These are phyloP conservation scores for Imbricaverruca yamaguchii DNA, from an alignment of 2,888 invertebrate species.

Conservation along the genomic window DNA sequence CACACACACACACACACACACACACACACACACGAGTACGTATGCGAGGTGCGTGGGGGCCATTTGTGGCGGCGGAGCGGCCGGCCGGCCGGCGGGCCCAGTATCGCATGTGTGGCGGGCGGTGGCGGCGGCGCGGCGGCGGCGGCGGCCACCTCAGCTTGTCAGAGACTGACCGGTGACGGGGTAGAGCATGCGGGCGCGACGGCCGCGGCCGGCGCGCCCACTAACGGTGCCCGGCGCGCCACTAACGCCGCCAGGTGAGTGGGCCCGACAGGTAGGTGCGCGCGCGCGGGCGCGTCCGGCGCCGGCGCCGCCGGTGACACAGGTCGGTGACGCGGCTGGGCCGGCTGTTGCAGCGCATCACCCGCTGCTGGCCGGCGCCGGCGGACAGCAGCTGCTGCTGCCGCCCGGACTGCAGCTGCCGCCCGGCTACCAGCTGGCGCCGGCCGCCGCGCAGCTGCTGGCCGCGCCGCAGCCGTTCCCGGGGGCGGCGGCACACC, in stretches of 20 bases:
- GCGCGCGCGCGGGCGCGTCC: neutral
- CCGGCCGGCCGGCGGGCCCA: neutral
- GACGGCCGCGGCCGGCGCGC: too few relatives aligned
- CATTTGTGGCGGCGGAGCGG: too few relatives aligned
- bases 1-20: too few relatives aligned
- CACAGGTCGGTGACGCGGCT: neutral
- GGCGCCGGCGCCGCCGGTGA: neutral
- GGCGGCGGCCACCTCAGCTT: too few relatives aligned
- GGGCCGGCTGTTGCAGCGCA: neutral
- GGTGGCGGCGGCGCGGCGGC: too few relatives aligned
- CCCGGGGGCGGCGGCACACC: neutral
- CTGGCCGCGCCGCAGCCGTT: neutral
- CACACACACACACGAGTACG: too few relatives aligned
- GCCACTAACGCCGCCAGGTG: neutral
- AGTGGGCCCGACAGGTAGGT: neutral
- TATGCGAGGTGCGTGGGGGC: too few relatives aligned
- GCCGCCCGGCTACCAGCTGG: neutral
- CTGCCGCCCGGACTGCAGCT: neutral
- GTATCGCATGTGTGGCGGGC: neutral
- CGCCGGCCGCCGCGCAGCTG: neutral
- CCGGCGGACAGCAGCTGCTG: neutral
- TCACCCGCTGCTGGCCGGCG: neutral
- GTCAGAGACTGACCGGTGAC: too few relatives aligned
- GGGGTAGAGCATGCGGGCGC: too few relatives aligned
- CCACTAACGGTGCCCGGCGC: conserved; percentile 1